Evolutionary conservation across 2,888 invertebrate species (phyloP).

Genomic region (Phalangium opilio): DNA sequence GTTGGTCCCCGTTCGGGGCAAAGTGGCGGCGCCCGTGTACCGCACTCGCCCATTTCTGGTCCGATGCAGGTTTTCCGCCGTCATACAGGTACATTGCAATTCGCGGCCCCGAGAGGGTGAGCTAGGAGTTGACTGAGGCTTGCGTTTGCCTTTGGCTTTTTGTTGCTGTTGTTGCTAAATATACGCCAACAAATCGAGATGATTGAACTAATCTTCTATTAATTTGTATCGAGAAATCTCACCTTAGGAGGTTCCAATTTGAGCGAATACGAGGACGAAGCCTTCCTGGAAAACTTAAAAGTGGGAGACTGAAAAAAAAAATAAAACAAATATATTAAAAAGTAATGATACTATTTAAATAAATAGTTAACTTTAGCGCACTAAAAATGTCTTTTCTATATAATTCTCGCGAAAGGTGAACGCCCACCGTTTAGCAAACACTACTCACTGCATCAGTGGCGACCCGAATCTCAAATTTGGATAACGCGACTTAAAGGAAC

Average conservation of each 20-base stretch:
- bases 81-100: slow-evolving; percentile 85
- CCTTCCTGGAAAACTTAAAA: slow-evolving; percentile 17
- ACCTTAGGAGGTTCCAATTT: slow-evolving; percentile 19
- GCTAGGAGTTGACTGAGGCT: slow-evolving; percentile 81
- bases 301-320: slow-evolving; percentile 14
- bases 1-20: slow-evolving; percentile 19
- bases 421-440: too few species aligned
- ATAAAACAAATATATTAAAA: slow-evolving; percentile 1
- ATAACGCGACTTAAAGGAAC: too few species aligned
- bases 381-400: too few species aligned
- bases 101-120: slow-evolving; percentile 70
- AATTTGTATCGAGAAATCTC: neutral
- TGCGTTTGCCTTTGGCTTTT: slow-evolving; percentile 50
- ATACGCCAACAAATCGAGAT: neutral
- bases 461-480: too few species aligned
- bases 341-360: too few species aligned
- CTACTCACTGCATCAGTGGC: too few species aligned
- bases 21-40: slow-evolving; percentile 21
- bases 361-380: too few species aligned
- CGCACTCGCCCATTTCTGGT: slow-evolving; percentile 38
- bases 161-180: slow-evolving; percentile 18
- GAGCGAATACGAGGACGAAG: slow-evolving; percentile 18
- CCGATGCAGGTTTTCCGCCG: slow-evolving; percentile 59
- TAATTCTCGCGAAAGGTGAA: too few species aligned
- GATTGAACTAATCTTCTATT: neutral